A percentile compares a stretch with the other conserved stretches of the same genome.
Conservation (phyloP, 2,888 invertebrate genomes). For the Caenorhabditis sp. region DNA sequence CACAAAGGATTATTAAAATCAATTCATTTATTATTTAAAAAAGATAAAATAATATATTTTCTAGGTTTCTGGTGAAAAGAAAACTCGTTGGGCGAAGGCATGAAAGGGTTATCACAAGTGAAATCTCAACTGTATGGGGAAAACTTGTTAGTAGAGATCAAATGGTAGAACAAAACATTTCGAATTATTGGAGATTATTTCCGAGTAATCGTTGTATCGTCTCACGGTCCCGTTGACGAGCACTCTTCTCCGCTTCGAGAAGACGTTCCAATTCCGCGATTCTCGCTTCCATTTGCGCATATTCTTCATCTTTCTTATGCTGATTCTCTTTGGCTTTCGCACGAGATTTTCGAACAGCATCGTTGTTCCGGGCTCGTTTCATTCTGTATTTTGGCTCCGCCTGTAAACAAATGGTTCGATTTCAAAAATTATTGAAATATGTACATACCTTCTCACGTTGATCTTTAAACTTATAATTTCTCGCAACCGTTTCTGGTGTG, state of each 20-base stretch:
- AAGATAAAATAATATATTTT: too few species aligned
- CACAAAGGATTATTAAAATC: too few species aligned
- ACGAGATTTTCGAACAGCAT: conserved; percentile 47
- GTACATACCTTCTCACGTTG: conserved; percentile 31
- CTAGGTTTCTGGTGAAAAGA: too few species aligned
- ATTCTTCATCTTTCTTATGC: conserved; percentile 18
- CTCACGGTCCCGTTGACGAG: not conserved
- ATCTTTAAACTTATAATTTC: conserved; percentile 36
- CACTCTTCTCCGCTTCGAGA: not conserved
- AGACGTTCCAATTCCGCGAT: not conserved
- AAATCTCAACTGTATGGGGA: too few species aligned
- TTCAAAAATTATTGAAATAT: not conserved
- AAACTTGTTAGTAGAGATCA: too few species aligned
- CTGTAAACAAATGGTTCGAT: not conserved
- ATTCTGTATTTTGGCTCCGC: conserved; percentile 30
- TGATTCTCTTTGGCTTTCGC: conserved; percentile 37
- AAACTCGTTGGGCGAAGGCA: too few species aligned
- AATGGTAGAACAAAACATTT: too few species aligned
- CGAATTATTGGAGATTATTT: too few species aligned
- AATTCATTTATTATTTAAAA: too few species aligned
- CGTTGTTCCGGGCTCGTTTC: conserved; percentile 49
- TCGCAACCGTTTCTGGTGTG: conserved; percentile 31
- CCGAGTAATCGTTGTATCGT: not conserved
- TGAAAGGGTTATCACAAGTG: too few species aligned
- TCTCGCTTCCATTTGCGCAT: not conserved